Evolutionary conservation across 2,113 vertebrate species (phyloP).

Genomic region (Murina feae): DNA sequence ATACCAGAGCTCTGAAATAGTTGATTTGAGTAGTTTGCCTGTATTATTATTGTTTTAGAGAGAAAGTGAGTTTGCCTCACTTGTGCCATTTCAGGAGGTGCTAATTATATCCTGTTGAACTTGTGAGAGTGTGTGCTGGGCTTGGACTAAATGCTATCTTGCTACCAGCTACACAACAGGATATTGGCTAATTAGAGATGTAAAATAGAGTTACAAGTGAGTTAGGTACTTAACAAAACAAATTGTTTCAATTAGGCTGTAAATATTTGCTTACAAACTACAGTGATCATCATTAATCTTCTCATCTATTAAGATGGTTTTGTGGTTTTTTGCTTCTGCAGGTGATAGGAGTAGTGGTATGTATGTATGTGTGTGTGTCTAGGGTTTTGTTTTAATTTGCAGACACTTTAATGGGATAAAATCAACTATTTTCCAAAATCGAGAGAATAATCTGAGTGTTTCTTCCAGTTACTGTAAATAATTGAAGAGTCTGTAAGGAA

Average conservation of each 20-base stretch:
- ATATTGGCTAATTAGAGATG: not conserved
- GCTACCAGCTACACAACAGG: not conserved
- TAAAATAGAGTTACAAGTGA: not conserved
- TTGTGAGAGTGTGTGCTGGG: not conserved
- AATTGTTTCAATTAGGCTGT: not conserved
- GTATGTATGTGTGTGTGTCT: not conserved
- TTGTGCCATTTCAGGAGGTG: not conserved
- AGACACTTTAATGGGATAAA: not conserved
- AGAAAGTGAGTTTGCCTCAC: not conserved
- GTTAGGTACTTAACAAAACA: not conserved
- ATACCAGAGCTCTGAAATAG: not conserved
- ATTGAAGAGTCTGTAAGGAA: not conserved
- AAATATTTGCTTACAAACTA: not conserved
- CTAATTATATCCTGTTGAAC: not conserved
- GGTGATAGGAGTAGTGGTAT: accelerated
- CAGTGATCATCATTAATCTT: not conserved
- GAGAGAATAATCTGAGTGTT: not conserved
- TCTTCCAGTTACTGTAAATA: not conserved
- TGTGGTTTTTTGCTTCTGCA: not conserved
- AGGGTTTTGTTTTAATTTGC: not conserved
- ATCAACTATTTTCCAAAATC: not conserved
- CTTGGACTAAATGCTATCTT: not conserved
- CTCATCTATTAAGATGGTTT: not conserved
- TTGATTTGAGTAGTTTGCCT: not conserved
- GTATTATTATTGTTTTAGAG: not conserved